Evolutionary conservation across 2,113 vertebrate genomes (phyloP).

Genomic region (Tretioscincus oriximinensis): DNA sequence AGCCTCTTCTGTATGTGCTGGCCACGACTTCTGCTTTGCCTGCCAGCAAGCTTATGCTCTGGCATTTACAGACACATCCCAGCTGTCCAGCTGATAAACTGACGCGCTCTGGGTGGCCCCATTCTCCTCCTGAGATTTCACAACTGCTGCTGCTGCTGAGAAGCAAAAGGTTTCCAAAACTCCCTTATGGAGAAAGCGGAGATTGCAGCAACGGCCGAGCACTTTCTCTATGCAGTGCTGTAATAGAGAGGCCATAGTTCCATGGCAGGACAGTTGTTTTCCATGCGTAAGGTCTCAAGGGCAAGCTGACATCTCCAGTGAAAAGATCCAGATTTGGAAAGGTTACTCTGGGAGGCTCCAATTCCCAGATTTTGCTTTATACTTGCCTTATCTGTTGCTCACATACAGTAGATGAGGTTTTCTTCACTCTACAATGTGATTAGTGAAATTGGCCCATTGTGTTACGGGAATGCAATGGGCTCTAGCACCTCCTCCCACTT

Average conservation of each 20-base stretch:
- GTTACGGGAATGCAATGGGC: too few species aligned
- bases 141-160: constrained; percentile 60
- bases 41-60: constrained; percentile 70
- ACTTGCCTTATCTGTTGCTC: too few species aligned
- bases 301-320: not conserved
- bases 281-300: not conserved
- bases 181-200: constrained; percentile 57
- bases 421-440: too few species aligned
- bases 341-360: too few species aligned
- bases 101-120: constrained; percentile 68
- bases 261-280: not conserved
- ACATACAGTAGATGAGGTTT: too few species aligned
- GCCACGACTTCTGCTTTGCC: constrained; percentile 53
- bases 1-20: constrained; percentile 65
- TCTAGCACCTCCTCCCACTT: too few species aligned
- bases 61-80: constrained; percentile 64
- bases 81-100: constrained; percentile 72
- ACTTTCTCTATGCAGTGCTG: constrained; percentile 10
- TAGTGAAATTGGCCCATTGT: too few species aligned
- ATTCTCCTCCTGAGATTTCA: constrained; percentile 66
- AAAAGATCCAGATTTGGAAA: not conserved
- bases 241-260: not conserved
- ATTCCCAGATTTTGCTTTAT: too few species aligned
- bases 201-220: constrained; percentile 42
- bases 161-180: constrained; percentile 59